A percentile compares a stretch with the other conserved stretches of the same genome.
phyloP scores from a whole-genome alignment of 1,140 invertebrate species.

The Drosophila yakuba region DNA sequence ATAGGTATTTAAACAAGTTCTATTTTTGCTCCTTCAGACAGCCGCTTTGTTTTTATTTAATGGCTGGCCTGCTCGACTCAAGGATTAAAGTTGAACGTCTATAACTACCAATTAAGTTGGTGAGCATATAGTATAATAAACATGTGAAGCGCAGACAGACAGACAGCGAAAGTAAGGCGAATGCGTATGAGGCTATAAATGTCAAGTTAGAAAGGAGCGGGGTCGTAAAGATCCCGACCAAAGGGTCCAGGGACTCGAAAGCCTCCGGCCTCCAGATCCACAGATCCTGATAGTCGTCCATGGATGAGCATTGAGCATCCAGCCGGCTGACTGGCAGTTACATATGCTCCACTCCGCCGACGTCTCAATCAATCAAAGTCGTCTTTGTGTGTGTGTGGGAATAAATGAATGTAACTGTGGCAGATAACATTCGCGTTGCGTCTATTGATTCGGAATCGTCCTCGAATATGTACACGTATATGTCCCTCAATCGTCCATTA shows the following conservation, averaged over 20 bases:
- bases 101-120: constrained; percentile 80
- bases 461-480: not conserved
- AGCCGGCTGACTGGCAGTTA: not conserved
- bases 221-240: constrained; percentile 40
- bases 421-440: constrained; percentile 59
- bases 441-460: not conserved
- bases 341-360: constrained; percentile 21
- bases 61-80: not conserved
- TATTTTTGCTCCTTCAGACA: constrained; percentile 10
- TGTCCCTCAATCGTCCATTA: constrained; percentile 20
- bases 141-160: constrained; percentile 36
- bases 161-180: constrained; percentile 17
- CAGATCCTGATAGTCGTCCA: not conserved
- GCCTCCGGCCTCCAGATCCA: too few species aligned
- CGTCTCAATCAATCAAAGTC: constrained; percentile 76
- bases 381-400: constrained; percentile 45
- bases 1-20: constrained; percentile 23
- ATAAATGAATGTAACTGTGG: constrained; percentile 46
- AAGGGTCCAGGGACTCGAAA: not conserved
- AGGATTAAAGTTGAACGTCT: constrained; percentile 56
- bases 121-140: constrained; percentile 67
- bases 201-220: constrained; percentile 65
- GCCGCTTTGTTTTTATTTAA: constrained; percentile 22
- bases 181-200: constrained; percentile 77
- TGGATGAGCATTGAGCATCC: not conserved